These are phyloP conservation scores for Orientallactaga sibirica DNA, from an alignment of 2,797 vertebrate species.

Conservation along the genomic window DNA sequence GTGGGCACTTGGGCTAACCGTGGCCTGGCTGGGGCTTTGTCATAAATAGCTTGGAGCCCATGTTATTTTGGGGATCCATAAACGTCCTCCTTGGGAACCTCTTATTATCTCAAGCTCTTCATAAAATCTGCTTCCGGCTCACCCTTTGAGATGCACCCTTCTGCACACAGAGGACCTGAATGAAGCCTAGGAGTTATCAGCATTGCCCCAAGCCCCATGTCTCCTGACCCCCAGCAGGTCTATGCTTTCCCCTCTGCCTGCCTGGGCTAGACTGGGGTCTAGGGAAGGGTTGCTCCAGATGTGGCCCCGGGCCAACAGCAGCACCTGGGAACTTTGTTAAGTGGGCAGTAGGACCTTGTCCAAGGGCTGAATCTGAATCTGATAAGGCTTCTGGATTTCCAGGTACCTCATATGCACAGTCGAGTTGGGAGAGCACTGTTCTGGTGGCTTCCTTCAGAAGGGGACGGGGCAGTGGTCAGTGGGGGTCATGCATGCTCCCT, in stretches of 20 bases:
- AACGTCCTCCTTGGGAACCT: not conserved
- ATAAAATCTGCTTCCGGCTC: not conserved
- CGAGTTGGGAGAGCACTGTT: not conserved
- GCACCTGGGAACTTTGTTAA: not conserved
- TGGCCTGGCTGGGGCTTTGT: slow-evolving; percentile 16
- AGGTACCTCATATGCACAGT: not conserved
- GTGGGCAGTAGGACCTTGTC: not conserved
- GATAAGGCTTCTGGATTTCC: not conserved
- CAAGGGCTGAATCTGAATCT: not conserved
- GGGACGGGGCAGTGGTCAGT: not conserved
- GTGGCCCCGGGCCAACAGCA: not conserved
- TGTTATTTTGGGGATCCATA: not conserved
- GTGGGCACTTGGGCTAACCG: not conserved
- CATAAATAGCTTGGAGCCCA: not conserved
- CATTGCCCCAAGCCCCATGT: not conserved
- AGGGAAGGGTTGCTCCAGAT: not conserved
- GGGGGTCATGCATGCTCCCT: not conserved
- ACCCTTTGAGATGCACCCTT: not conserved
- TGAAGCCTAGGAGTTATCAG: not conserved
- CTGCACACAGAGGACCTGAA: not conserved
- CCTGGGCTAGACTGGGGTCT: not conserved
- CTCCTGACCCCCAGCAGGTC: not conserved
- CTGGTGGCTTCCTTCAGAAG: not conserved
- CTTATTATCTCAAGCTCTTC: not conserved
- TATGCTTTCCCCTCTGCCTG: not conserved